A percentile compares a stretch with the other conserved stretches of the same genome.
phyloP scores from a whole-genome alignment of 2,113 vertebrate genomes.

The Mormoops blainvillei region DNA sequence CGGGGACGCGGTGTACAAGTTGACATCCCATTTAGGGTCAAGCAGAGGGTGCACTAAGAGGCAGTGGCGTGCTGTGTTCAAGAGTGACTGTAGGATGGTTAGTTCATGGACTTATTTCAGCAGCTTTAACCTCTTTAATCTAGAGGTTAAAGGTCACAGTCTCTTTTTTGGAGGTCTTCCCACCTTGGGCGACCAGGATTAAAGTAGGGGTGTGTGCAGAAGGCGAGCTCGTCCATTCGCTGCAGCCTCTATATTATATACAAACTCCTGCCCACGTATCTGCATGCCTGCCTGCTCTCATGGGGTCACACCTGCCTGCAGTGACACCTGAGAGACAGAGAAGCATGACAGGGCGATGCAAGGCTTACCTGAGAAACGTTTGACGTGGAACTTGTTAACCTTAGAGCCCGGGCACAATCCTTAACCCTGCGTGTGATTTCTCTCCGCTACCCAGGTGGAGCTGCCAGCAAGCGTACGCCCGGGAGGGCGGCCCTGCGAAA shows the following conservation, averaged over 20 bases:
- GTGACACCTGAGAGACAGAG: too few relatives aligned
- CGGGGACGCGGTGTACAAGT: not conserved
- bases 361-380: not conserved
- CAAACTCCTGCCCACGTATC: not conserved
- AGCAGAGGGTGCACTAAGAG: not conserved
- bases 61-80: not conserved
- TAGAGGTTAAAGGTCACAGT: not conserved
- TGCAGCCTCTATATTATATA: accelerated
- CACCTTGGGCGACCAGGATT: not conserved
- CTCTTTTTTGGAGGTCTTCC: not conserved
- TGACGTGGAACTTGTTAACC: not conserved
- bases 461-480: not conserved
- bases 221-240: not conserved
- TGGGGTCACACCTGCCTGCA: too few relatives aligned
- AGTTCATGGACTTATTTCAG: not conserved
- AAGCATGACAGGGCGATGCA: not conserved
- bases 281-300: not conserved
- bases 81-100: not conserved
- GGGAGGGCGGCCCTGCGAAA: accelerated
- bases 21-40: accelerated
- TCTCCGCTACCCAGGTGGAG: not conserved
- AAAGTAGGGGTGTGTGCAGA: not conserved
- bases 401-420: not conserved
- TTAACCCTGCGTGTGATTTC: not conserved
- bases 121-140: too few relatives aligned